Evolutionary conservation across 1,140 invertebrate species (phyloP).

Genomic region (Drosophila ficusphila): DNA sequence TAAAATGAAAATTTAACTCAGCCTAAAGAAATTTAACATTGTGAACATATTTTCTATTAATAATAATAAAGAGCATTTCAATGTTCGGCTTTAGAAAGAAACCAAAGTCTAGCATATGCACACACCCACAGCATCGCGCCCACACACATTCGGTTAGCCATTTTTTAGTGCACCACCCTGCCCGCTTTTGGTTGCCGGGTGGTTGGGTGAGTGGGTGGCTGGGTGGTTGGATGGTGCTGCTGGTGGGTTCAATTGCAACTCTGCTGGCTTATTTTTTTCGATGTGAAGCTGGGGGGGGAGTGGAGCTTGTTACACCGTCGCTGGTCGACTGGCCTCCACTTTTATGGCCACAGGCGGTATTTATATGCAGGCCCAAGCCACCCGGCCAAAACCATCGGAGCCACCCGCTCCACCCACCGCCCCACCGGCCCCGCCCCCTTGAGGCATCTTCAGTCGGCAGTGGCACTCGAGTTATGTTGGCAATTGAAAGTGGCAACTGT

Average conservation of each 20-base stretch:
- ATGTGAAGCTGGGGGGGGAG: neutral
- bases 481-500: slow-evolving; percentile 84
- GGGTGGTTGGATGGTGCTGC: slow-evolving; percentile 9
- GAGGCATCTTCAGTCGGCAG: slow-evolving; percentile 48
- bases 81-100: neutral
- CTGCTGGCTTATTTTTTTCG: slow-evolving; percentile 1
- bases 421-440: neutral
- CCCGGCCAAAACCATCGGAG: neutral
- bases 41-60: too few species aligned
- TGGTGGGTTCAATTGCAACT: slow-evolving; percentile 37
- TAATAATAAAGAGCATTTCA: neutral
- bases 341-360: slow-evolving; percentile 84
- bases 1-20: too few species aligned
- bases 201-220: neutral
- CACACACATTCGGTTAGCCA: slow-evolving; percentile 80
- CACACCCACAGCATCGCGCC: slow-evolving; percentile 69
- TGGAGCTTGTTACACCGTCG: slow-evolving; percentile 61
- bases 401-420: neutral
- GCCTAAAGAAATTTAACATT: too few species aligned
- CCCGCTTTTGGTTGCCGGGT: neutral
- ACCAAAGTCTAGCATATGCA: slow-evolving; percentile 26
- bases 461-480: slow-evolving; percentile 81
- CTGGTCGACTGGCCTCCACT: slow-evolving; percentile 80
- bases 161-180: slow-evolving; percentile 69
- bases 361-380: slow-evolving; percentile 81